These are phyloP conservation scores for Anolis sagrei DNA, from an alignment of 2,113 vertebrate genomes.

Conservation along the genomic window DNA sequence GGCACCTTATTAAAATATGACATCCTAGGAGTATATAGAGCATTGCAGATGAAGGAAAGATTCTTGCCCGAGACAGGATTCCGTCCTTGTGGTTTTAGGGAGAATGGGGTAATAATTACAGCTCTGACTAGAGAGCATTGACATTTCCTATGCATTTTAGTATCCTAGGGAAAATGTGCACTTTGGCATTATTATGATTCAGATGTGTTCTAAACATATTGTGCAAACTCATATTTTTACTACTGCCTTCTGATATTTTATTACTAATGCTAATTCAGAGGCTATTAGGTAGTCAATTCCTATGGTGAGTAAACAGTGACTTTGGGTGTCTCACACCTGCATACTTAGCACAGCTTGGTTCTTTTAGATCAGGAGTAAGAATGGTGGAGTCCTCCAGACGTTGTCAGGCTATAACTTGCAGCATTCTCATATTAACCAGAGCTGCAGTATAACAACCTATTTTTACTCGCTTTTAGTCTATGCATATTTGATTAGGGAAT, in stretches of 20 bases:
- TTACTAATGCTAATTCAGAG: neutral
- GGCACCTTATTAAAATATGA: constrained; percentile 19
- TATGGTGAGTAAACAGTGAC: neutral
- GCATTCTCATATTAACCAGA: no score
- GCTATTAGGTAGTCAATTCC: neutral
- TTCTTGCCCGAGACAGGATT: neutral
- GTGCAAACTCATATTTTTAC: neutral
- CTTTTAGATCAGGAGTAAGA: neutral
- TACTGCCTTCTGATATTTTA: neutral
- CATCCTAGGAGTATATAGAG: constrained; percentile 2
- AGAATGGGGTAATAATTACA: neutral
- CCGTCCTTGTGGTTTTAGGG: neutral
- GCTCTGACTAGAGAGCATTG: neutral
- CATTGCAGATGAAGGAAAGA: neutral
- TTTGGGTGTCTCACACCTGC: neutral
- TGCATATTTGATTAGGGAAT: neutral
- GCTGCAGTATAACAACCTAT: no score
- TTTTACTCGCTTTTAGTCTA: no score
- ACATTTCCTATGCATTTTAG: constrained; percentile 1
- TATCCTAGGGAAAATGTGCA: neutral
- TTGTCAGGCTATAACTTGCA: no score
- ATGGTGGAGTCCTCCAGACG: no score
- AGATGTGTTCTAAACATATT: neutral
- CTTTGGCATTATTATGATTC: neutral
- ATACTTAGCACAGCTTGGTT: neutral